Evolutionary conservation across 2,888 invertebrate genomes (phyloP).

Genomic region (Dasypogon diadema): DNA sequence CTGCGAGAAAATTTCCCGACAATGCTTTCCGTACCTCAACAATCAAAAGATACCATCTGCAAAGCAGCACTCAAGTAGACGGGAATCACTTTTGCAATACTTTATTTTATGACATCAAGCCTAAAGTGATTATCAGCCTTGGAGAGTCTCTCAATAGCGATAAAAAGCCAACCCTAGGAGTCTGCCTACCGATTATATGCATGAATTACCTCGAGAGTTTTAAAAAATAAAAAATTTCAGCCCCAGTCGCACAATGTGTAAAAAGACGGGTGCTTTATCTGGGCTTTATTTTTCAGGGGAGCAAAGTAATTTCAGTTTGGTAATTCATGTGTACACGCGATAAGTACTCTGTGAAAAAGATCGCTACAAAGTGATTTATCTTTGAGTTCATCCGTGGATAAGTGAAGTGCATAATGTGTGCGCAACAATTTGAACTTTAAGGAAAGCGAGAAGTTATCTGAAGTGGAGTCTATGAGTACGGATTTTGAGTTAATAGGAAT

Average conservation of each 20-base stretch:
- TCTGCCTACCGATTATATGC: conserved; percentile 24
- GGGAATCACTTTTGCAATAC: background rate
- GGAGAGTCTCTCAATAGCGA: conserved; percentile 25
- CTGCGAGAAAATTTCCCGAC: too few relatives aligned
- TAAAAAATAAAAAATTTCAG: conserved; percentile 24
- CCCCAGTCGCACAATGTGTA: conserved; percentile 11
- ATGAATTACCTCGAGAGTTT: conserved; percentile 47
- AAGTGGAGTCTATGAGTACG: too few relatives aligned
- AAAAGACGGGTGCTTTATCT: background rate
- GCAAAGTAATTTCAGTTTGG: conserved; percentile 56
- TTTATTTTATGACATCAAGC: conserved; percentile 32
- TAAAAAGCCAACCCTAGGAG: conserved; percentile 24
- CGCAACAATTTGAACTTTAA: conserved; percentile 7
- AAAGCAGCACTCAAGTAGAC: background rate
- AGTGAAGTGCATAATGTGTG: background rate
- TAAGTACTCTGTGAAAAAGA: conserved; percentile 58
- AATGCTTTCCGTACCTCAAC: too few relatives aligned
- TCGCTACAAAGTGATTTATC: conserved; percentile 52
- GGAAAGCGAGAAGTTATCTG: too few relatives aligned
- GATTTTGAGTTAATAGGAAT: too few relatives aligned
- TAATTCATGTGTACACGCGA: conserved; percentile 59
- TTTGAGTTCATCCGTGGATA: conserved; percentile 15
- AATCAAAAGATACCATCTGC: too few relatives aligned
- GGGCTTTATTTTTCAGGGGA: conserved; percentile 8
- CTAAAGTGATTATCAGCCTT: conserved; percentile 38